Evolutionary conservation across 2,888 invertebrate species (phyloP), one percentile per base, ranked within the genome.

Genomic region (Hoplodrina blanda): DNA sequence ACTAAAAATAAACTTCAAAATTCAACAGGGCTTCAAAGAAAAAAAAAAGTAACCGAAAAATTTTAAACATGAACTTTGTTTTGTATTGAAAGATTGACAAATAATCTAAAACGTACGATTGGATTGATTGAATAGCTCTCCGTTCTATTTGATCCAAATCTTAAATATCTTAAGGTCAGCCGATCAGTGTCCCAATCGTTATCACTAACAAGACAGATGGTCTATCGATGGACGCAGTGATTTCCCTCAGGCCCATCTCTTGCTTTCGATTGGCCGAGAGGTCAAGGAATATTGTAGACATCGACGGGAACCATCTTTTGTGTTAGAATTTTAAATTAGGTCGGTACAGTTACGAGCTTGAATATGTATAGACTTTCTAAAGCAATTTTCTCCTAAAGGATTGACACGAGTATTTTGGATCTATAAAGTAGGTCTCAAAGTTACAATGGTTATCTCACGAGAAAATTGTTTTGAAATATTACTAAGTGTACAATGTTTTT

Each of bases 141-240:
- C 19, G 68, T 65, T 64, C 53, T 41, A 63, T 70, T 76, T 60
- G 72, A 70, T 75, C 62, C 56, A 71, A 83, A 83, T 69, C 74
- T 73, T 66, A 62, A 72, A 71, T 70, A 71, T 62, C 62, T 57
- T 30, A 59, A 56, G 70, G 71, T 69, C 76, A 69, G 80, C 88
- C 87, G 76, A 87, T 88, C 88, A 87, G 84, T 84, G 87, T 87
- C 87, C 75, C 78, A 76, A 77, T 60, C 74, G 76, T 83, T 88
- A 89, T 89, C 89, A 83, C 79, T 83, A 85, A 82, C 17, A 69
- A 87, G 87, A 87, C 77, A 80, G 83, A 87, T 87, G 64, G 72
- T 74, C 69, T 66, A 83, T 72, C 68, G 77, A 80, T 79, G 69
- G 62, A 73, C 76, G 73, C 77, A 71, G 70, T 87, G 88, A 89